phyloP scores from a whole-genome alignment of 2,888 invertebrate genomes.

The Parnassius smintheus region DNA sequence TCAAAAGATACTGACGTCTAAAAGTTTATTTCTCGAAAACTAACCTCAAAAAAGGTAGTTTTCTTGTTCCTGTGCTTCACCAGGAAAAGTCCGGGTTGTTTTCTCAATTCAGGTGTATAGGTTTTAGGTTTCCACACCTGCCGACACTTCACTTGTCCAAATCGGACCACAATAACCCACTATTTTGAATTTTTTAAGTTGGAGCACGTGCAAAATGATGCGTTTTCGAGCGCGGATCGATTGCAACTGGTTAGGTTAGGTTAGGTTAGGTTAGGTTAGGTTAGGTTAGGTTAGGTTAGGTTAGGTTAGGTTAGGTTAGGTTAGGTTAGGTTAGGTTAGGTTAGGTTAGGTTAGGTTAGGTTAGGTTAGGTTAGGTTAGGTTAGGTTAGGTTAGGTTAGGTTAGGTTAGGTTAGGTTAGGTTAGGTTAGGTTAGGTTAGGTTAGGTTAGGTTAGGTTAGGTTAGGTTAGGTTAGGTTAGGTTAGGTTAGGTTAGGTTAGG shows the following conservation, averaged over 20 bases:
- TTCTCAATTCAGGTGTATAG: too few relatives aligned
- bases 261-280: conserved; percentile 1
- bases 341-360: conserved; percentile 1
- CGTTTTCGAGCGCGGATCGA: too few relatives aligned
- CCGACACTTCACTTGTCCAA: too few relatives aligned
- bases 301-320: conserved; percentile 1
- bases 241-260: conserved; percentile 1
- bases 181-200: too few relatives aligned
- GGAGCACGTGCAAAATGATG: too few relatives aligned
- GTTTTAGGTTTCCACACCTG: too few relatives aligned
- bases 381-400: conserved; percentile 1
- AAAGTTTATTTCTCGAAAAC: too few relatives aligned
- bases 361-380: conserved; percentile 1
- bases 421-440: conserved; percentile 1
- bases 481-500: conserved; percentile 1
- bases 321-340: conserved; percentile 1
- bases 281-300: conserved; percentile 1
- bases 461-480: conserved; percentile 1
- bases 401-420: conserved; percentile 1
- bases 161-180: too few relatives aligned
- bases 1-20: too few relatives aligned
- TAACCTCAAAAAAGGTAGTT: too few relatives aligned
- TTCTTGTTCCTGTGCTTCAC: too few relatives aligned
- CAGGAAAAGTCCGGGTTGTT: too few relatives aligned
- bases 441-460: conserved; percentile 1